phyloP scores from a whole-genome alignment of 2,797 vertebrate genomes.

The Podarcis siculus region DNA sequence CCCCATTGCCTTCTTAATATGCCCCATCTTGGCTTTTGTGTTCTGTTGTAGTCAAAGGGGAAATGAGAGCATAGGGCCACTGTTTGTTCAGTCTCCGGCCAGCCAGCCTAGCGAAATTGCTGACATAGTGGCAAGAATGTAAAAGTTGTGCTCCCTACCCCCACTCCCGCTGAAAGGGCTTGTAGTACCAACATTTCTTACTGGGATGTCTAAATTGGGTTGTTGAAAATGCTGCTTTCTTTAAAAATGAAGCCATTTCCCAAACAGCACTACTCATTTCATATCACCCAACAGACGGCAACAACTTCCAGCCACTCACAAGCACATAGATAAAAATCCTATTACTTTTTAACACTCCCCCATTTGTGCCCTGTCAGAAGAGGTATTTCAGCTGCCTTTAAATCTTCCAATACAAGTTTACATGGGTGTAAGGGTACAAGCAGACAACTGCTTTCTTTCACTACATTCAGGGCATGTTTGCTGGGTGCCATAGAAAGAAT shows the following conservation, averaged over 20 bases:
- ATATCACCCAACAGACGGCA: neutral
- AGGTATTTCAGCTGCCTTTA: neutral
- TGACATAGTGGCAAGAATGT: neutral
- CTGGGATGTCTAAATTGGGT: conserved; percentile 6
- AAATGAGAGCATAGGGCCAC: neutral
- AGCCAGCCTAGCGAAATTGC: neutral
- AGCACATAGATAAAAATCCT: neutral
- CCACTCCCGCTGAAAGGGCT: neutral
- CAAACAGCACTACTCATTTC: neutral
- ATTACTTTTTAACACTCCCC: conserved; percentile 1
- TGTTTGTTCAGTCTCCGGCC: neutral
- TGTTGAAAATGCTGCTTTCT: conserved; percentile 12
- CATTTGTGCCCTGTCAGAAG: conserved; percentile 3
- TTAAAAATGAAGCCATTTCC: conserved; percentile 24
- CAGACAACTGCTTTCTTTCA: neutral
- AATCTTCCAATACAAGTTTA: neutral
- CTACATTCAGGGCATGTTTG: neutral
- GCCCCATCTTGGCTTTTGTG: neutral
- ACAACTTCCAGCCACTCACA: neutral
- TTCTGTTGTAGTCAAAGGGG: neutral
- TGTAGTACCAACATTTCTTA: conserved; percentile 12
- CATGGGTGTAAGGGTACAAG: neutral
- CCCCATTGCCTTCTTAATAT: neutral
- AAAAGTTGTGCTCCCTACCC: neutral
- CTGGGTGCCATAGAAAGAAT: neutral